Evolutionary conservation across 1,140 invertebrate species (phyloP).

Genomic region (Pseudoatta argentina): DNA sequence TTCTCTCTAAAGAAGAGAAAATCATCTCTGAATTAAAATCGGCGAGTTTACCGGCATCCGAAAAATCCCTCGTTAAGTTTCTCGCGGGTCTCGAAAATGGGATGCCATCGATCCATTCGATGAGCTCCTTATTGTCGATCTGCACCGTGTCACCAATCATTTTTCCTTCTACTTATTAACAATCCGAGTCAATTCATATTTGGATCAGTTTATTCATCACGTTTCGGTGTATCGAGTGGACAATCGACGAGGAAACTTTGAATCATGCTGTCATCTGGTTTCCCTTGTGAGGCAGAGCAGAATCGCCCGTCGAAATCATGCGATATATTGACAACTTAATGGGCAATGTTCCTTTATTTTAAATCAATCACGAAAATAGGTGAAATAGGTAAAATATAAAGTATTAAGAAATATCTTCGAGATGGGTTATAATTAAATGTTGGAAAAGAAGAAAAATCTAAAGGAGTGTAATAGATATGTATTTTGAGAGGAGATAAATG

Average conservation of each 20-base stretch:
- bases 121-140: conserved; percentile 77
- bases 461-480: too few relatives aligned
- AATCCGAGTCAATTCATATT: not conserved
- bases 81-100: conserved; percentile 87
- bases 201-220: not conserved
- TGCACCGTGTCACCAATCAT: conserved; percentile 54
- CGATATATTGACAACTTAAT: not conserved
- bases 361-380: not conserved
- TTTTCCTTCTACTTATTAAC: not conserved
- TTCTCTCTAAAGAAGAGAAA: not conserved
- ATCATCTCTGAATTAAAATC: not conserved
- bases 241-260: not conserved
- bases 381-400: not conserved
- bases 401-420: not conserved
- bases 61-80: conserved; percentile 89
- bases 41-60: conserved; percentile 88
- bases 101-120: conserved; percentile 88
- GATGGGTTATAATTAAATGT: not conserved
- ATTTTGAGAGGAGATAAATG: too few relatives aligned
- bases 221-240: not conserved
- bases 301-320: not conserved
- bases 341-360: conserved; percentile 32
- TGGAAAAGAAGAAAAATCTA: not conserved
- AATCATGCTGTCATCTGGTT: conserved; percentile 19
- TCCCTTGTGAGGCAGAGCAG: not conserved